Evolutionary conservation across 2,888 invertebrate genomes (phyloP), one percentile per base, ranked within the genome.

Genomic region (Tachystola acroxantha): DNA sequence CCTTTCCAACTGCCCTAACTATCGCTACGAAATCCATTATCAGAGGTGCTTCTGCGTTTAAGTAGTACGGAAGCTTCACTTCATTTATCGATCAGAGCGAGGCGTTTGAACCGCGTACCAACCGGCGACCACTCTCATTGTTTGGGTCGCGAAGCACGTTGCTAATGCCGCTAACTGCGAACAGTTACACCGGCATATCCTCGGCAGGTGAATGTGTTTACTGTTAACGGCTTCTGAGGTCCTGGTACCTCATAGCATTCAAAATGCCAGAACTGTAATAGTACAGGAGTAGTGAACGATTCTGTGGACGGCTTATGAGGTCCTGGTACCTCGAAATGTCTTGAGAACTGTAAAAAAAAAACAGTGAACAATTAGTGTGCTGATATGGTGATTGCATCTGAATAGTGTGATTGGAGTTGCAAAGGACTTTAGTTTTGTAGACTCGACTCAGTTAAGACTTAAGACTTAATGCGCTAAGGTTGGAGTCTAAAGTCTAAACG

Each of bases 121-220:
- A 69, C 64, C 75, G 59, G 84, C 73, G 82, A 86, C 72, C 76
- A 75, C 79, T 67, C 85, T 73, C 73, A 82, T 81, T 86, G 84
- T 84, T 84, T 84, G 80, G 68, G 66, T 70, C 52, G 65, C 61
- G 62, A 73, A 66, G 67, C 74, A 70, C 67, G 81, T 79, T 80
- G 79, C 79, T 69, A 80, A 73, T 76, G 61, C 65, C 74, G 75
- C 57, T 46, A 24, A n/a, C 59, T 58, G n/a, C n/a, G n/a, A n/a
- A 72, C 79, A 80, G 80, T 81, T 57, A 54, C 43, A 53, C 64
- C 50, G 48, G 53, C 61, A 66, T 62, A 65, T 64, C 69, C 74
- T 72, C 60, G 64, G 58, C 40, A 63, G 62, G 57, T 69, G 76
- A 75, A 64, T 75, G 82, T 76, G 70, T 56, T 50, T 46, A 51